Evolutionary conservation across 2,113 vertebrate genomes (phyloP).

Genomic region (Dolichallabes microphthalmus): DNA sequence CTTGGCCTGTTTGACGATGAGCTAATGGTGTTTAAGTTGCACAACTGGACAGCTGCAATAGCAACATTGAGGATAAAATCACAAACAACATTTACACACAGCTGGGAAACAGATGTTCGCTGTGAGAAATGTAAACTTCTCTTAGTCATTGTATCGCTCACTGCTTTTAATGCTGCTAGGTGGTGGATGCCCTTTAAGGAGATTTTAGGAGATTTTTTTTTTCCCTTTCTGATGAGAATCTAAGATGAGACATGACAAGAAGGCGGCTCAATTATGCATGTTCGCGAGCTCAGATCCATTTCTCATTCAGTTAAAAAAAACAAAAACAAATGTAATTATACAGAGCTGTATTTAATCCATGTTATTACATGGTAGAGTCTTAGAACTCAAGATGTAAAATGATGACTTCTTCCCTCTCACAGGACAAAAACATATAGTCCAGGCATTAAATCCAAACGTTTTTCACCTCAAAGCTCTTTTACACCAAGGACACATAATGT

Average conservation of each 20-base stretch:
- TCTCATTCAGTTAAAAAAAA: not conserved
- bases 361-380: no score
- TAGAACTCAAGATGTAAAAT: not conserved
- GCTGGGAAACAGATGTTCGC: not conserved
- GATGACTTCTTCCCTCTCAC: not conserved
- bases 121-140: not conserved
- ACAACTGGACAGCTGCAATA: not conserved
- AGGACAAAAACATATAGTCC: not conserved
- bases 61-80: not conserved
- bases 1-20: not conserved
- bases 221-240: not conserved
- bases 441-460: not conserved
- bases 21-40: conserved; percentile 7
- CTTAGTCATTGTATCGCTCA: not conserved
- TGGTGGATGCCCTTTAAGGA: not conserved
- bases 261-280: not conserved
- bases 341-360: no score
- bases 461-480: not conserved
- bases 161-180: not conserved
- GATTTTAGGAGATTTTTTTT: not conserved
- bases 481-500: not conserved
- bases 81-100: not conserved
- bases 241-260: not conserved
- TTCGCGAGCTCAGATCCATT: not conserved
- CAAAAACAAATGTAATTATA: no score